Evolutionary conservation across 2,113 vertebrate genomes (phyloP).

Genomic region (Xenopus laevis): DNA sequence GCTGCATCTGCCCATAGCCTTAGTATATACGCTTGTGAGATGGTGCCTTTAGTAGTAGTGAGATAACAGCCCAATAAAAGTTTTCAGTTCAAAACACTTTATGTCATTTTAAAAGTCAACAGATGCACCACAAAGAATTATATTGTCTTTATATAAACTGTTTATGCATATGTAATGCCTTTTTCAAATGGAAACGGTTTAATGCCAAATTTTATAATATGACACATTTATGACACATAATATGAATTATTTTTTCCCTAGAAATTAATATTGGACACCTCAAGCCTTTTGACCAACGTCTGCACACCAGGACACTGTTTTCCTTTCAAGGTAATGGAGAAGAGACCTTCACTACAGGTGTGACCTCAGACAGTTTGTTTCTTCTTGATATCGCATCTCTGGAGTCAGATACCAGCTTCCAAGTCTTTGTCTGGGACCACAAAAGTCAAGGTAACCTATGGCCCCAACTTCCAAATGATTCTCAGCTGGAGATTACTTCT

Average conservation of each 20-base stretch:
- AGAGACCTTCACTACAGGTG: slow-evolving; percentile 7
- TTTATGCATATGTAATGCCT: too few relatives aligned
- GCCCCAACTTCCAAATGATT: slow-evolving; percentile 37
- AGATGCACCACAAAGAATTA: too few relatives aligned
- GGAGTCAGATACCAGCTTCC: slow-evolving; percentile 34
- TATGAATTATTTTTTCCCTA: background rate
- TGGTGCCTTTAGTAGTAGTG: too few relatives aligned
- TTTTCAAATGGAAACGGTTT: too few relatives aligned
- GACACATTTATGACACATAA: too few relatives aligned
- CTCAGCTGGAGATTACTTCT: slow-evolving; percentile 16
- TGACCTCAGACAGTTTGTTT: slow-evolving; percentile 13
- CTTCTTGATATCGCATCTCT: slow-evolving; percentile 34
- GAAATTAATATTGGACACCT: background rate
- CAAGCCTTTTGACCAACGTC: background rate
- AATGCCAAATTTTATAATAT: too few relatives aligned
- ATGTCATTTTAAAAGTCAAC: too few relatives aligned
- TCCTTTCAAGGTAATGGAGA: slow-evolving; percentile 35
- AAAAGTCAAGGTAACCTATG: slow-evolving; percentile 6
- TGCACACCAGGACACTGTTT: slow-evolving; percentile 14
- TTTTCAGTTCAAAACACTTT: too few relatives aligned
- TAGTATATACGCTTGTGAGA: too few relatives aligned
- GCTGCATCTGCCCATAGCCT: too few relatives aligned
- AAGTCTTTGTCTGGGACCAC: slow-evolving; percentile 23
- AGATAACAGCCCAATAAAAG: too few relatives aligned
- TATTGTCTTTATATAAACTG: too few relatives aligned